phyloP scores from a whole-genome alignment of 1,140 invertebrate genomes.

The Fopius arisanus region DNA sequence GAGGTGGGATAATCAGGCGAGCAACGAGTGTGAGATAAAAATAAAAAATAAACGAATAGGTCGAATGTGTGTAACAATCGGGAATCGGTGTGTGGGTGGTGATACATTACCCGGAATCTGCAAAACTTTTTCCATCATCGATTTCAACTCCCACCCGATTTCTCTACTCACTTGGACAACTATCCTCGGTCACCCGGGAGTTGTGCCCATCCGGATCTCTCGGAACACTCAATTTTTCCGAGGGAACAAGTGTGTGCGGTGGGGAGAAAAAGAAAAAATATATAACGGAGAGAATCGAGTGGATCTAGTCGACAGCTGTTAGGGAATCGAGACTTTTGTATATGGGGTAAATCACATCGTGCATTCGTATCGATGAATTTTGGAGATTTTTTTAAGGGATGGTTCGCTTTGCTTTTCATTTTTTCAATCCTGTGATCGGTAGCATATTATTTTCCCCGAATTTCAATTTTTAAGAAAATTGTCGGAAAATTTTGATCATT shows the following conservation, averaged over 20 bases:
- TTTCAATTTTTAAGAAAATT: no score
- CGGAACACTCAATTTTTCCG: slow-evolving; percentile 45
- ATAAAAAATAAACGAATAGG: no score
- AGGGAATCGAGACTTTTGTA: background rate
- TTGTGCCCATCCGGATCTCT: slow-evolving; percentile 28
- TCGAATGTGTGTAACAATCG: background rate
- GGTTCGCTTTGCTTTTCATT: no score
- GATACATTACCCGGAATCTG: slow-evolving; percentile 47
- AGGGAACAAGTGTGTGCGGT: background rate
- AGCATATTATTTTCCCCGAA: no score
- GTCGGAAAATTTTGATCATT: no score
- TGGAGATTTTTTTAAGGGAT: no score
- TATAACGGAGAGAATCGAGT: background rate
- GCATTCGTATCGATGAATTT: no score
- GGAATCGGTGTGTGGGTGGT: slow-evolving; percentile 25
- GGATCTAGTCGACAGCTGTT: slow-evolving; percentile 6
- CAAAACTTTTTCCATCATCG: slow-evolving; percentile 57
- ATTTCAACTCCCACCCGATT: slow-evolving; percentile 30
- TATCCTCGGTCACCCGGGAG: slow-evolving; percentile 43
- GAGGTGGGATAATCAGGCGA: slow-evolving; percentile 17
- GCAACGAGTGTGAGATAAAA: background rate
- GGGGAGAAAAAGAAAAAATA: no score
- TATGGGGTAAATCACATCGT: no score
- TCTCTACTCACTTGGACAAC: background rate
- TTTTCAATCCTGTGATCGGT: no score